These are phyloP conservation scores for Cyprinus carpio DNA, from an alignment of 2,113 vertebrate species.

Conservation along the genomic window DNA sequence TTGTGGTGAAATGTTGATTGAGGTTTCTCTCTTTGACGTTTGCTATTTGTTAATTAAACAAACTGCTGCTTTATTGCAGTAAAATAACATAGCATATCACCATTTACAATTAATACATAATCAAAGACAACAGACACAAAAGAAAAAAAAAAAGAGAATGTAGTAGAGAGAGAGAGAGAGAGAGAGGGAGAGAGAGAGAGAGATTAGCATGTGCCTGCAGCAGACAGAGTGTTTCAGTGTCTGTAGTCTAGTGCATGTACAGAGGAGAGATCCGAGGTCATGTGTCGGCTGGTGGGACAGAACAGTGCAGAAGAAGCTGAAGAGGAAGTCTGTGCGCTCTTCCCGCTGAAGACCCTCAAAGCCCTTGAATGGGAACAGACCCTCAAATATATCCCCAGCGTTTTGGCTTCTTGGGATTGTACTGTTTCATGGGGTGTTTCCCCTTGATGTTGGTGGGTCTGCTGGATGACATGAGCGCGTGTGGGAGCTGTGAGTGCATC, in stretches of 20 bases:
- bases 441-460: conserved; percentile 50
- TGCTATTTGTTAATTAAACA: not conserved
- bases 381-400: no score
- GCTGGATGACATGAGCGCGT: conserved; percentile 56
- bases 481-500: conserved; percentile 46
- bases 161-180: no score
- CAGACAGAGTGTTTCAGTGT: not conserved
- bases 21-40: not conserved
- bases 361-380: no score
- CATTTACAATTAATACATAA: no score
- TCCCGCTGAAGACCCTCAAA: conserved; percentile 44
- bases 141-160: no score
- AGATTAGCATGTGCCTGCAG: not conserved
- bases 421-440: no score
- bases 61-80: not conserved
- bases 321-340: conserved; percentile 18
- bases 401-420: no score
- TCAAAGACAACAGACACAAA: no score
- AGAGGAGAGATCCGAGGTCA: conserved; percentile 23
- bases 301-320: conserved; percentile 62
- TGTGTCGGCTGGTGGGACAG: conserved; percentile 67
- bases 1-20: not conserved
- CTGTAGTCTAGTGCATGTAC: not conserved
- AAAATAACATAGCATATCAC: no score
- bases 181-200: not conserved